A percentile compares a stretch with the other conserved stretches of the same genome.
These are phyloP conservation scores for Aleadryas rufinucha DNA, from an alignment of 2,113 vertebrate genomes.

Conservation along the genomic window DNA sequence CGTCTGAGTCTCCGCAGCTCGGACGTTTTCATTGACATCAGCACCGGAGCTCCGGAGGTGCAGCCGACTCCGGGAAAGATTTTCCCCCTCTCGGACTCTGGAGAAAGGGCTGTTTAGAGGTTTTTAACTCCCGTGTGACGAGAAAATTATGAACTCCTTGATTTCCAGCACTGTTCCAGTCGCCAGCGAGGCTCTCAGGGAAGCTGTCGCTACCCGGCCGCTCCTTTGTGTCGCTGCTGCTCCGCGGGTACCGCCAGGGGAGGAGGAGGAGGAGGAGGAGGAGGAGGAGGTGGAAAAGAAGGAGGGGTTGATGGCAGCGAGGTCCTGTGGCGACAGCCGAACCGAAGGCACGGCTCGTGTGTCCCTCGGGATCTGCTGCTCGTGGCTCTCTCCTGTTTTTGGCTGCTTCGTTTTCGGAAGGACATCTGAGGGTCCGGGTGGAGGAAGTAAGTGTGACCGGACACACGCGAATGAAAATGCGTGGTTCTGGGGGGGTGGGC, in stretches of 20 bases:
- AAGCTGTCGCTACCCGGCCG: not conserved
- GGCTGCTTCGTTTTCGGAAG: not conserved
- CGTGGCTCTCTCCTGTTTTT: not conserved
- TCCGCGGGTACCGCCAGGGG: not conserved
- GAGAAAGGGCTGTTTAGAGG: too few species aligned
- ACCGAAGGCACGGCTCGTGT: not conserved
- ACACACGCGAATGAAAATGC: not conserved
- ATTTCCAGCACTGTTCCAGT: rapidly evolving
- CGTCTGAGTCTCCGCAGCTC: rapidly evolving
- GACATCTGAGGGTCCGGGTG: not conserved
- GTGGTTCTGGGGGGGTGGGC: not conserved
- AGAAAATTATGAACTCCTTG: rapidly evolving
- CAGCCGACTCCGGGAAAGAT: not conserved
- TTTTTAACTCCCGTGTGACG: not conserved
- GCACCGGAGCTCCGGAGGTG: rapidly evolving
- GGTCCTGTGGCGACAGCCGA: not conserved
- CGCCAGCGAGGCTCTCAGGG: rapidly evolving
- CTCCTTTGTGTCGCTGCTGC: not conserved
- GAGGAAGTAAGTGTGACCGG: not conserved
- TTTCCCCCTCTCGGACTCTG: rapidly evolving
- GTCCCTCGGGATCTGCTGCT: not conserved
- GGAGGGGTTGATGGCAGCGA: not conserved
- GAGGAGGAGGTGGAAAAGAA: rapidly evolving
- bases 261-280: not conserved
- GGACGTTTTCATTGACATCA: rapidly evolving